A percentile compares a stretch with the other conserved stretches of the same genome.
Conservation (phyloP, 2,113 vertebrate species). For the Platanista minor region DNA sequence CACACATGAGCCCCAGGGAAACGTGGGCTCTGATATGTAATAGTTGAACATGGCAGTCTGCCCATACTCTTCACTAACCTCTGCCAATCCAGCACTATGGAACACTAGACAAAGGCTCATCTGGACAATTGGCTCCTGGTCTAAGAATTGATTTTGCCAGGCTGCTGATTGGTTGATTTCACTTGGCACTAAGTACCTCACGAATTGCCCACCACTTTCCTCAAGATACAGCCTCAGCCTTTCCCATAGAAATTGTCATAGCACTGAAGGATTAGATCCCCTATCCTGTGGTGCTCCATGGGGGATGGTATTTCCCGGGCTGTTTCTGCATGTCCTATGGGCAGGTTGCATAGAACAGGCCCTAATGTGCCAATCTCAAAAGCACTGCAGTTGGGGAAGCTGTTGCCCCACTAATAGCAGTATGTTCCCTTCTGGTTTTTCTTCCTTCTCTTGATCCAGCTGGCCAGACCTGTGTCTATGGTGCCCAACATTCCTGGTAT, state of each 20-base stretch:
- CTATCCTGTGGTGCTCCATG: neutral
- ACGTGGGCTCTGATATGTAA: slow-evolving; percentile 16
- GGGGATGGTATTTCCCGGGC: neutral
- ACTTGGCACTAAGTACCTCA: slow-evolving; percentile 62
- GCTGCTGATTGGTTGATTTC: slow-evolving; percentile 72
- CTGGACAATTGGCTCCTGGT: slow-evolving; percentile 74
- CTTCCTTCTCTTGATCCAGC: slow-evolving; percentile 76
- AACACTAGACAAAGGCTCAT: slow-evolving; percentile 57
- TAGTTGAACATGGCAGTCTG: slow-evolving; percentile 36
- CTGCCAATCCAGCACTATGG: slow-evolving; percentile 45
- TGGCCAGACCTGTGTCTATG: slow-evolving; percentile 93
- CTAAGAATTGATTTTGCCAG: slow-evolving; percentile 69
- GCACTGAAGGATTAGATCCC: neutral
- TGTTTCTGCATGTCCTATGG: neutral
- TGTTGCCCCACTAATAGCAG: neutral
- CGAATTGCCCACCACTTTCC: slow-evolving; percentile 23
- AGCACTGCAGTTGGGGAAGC: slow-evolving; percentile 11
- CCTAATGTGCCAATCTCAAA: neutral
- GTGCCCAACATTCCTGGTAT: slow-evolving; percentile 98
- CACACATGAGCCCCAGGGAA: slow-evolving; percentile 32
- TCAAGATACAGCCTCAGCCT: slow-evolving; percentile 23
- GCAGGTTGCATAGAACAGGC: neutral
- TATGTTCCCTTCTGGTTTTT: slow-evolving; percentile 30
- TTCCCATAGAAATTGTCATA: neutral
- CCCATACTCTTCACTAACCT: slow-evolving; percentile 43